Evolutionary conservation across 2,797 vertebrate genomes (phyloP).

Genomic region (Erpetoichthys calabaricus): DNA sequence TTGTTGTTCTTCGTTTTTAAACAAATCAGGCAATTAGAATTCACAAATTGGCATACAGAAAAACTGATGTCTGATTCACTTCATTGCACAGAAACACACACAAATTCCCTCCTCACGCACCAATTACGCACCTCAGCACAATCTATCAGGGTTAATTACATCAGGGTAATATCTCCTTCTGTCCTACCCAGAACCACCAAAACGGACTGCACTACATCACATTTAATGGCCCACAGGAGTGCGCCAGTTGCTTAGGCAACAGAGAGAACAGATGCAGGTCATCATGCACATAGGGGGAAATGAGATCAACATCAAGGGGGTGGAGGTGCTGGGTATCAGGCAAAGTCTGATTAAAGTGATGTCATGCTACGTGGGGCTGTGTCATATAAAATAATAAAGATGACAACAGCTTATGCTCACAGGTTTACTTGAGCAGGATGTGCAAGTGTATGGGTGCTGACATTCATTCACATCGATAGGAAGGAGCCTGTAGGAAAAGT

Average conservation of each 20-base stretch:
- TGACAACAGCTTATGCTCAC: too few relatives aligned
- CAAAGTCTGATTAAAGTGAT: slow-evolving; percentile 14
- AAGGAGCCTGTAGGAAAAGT: too few relatives aligned
- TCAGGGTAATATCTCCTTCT: slow-evolving; percentile 24
- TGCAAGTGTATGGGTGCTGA: too few relatives aligned
- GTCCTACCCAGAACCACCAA: slow-evolving; percentile 40
- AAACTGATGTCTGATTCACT: background rate
- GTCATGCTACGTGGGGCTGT: background rate
- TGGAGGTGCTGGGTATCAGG: slow-evolving; percentile 13
- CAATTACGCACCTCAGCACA: background rate
- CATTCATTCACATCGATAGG: too few relatives aligned
- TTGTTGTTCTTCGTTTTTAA: background rate
- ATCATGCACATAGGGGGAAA: slow-evolving; percentile 49
- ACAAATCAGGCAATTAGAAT: background rate
- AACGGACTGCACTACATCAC: slow-evolving; percentile 32
- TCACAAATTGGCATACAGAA: background rate
- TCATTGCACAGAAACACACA: background rate
- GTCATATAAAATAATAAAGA: too few relatives aligned
- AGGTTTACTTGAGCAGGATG: too few relatives aligned
- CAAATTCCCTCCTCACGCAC: too few relatives aligned
- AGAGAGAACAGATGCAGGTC: slow-evolving; percentile 70
- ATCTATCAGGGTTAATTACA: slow-evolving; percentile 33
- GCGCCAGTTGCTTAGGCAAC: slow-evolving; percentile 78
- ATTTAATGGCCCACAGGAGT: slow-evolving; percentile 37
- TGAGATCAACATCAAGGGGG: slow-evolving; percentile 11